Evolutionary conservation across 2,888 invertebrate species (phyloP), one percentile per base, ranked within the genome.

Genomic region (Hydrotaea cyrtoneurina): DNA sequence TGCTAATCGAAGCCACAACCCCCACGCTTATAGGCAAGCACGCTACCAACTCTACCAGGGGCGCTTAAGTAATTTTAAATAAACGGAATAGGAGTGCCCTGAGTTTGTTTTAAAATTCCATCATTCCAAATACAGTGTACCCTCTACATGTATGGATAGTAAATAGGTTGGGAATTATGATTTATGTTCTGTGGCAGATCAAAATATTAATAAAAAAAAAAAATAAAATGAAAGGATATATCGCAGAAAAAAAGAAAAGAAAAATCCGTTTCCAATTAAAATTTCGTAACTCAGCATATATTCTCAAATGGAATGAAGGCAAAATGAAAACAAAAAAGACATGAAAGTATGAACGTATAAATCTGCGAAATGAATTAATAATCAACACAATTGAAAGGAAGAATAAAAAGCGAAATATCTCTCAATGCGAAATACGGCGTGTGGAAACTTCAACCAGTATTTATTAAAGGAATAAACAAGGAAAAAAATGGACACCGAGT

Each of bases 261-360:
- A 57, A 74, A 15, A 31, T 19, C 50, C 19, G 46, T 81, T 86
- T 83, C 83, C 86, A 86, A 86, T 86, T 86, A 86, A 85, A 85
- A 85, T 80, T 85, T 83, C 46, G 74, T 79, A 83, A 83, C 21
- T 83, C 86, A 81, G 83, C 85, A 75, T 78, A 85, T 82, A 72
- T 72, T 80, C 78, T 69, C 69, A 66, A 21, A 75, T 78, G 77
- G 57, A 71, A 71, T 78, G 19, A 72, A 78, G 62, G 46, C 7
- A 64, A 77, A 53, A 64, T 36, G 26, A 19, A 75, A 46, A 13
- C 13, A 8, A 36, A 36, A n/a, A n/a, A 3, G 13, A 74, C 17
- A 36, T 31, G 31, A 53, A 64, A 53, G 21, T 23, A 19, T 15
- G 11, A 2, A 31, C 66, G n/a, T 15, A 66, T 19, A 31, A 43